Base-by-base conservation (phyloP, 2,888 invertebrate genomes). In the Silvanus unidentatus region DNA sequence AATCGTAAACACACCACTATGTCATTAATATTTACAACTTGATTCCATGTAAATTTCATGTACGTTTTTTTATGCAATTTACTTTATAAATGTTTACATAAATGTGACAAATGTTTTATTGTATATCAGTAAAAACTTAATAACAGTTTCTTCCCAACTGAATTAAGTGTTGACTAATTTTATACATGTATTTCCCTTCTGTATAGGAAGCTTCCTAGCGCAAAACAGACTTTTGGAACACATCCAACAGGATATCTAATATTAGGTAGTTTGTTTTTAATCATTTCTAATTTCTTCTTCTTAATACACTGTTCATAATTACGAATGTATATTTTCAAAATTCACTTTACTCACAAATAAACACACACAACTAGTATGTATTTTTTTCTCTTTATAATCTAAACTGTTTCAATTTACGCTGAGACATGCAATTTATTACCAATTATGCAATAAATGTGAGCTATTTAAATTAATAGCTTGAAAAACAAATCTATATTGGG, bases 201-300 rank as follows among this genome's bases (percentile, higher is more conserved):
- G 56, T 56, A 52, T 56, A 64, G 66, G 65, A 66, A 66, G 60
- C 60, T 63, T 66, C 64, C 63, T 63, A 54, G 55, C 57, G 53
- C 59, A 62, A 65, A 65, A 64, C 64, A 63, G 59, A 60, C 52
- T 55, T 55, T 61, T 66, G 66, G 69, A 62, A 50, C 34, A 12
- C 35, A 47, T 65, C 71, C 69, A 71, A 69, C 66, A 68, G 69
- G 69, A 69, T 69, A 66, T 69, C 70, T 70, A 69, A 68, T 66
- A 64, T 66, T 69, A 69, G 68, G 57, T 50, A 53, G 62, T 59
- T 64, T 65, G 65, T 65, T 66, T 64, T 65, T 66, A 60, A 66
- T 65, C 64, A 57, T 58, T 62, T 61, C 58, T 59, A 60, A 61
- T 62, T 58, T 53, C 45, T 50, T 37, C 37, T 57, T 59, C 61